Base-by-base conservation (phyloP, 2,888 invertebrate species). In the Pristionchus exspectatus region DNA sequence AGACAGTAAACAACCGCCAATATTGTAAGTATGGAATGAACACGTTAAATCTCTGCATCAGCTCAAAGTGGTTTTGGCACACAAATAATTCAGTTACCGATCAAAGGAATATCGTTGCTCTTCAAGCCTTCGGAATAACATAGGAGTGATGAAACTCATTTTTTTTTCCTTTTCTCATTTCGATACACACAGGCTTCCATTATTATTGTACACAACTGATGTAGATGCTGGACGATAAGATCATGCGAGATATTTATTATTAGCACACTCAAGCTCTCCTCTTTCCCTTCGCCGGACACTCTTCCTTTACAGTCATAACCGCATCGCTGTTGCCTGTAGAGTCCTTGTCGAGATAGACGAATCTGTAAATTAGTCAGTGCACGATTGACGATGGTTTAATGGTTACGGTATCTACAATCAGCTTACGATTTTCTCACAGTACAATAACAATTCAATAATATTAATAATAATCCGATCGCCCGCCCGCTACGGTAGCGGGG, bases 11-110 rank as follows among this genome's bases (percentile, higher is more conserved):
- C 81, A 81, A 50, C 81, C 24, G 21, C 24, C n/a, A 54, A n/a
- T 81, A 44, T 27, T 81, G 81, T 81, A 81, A 81, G 81, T 81
- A 81, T 81, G 81, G 81, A 50, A 81, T 81, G 81, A 81, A 81
- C 81, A 81, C 50, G 81, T 81, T 81, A 50, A 50, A 50, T 50
- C 44, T 50, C 44, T 81, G 50, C 27, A 38, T 77, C 74, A 21
- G 12, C 2, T 30, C 14, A 9, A n/a, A 27, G 27, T 69, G 27
- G 27, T 14, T 27, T 24, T 69, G n/a, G 27, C 30, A 69, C 44
- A 44, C 9, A 3, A 3, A 44, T 44, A 44, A 44, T 44, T 44
- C 9, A 44, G 44, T 44, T 5, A 44, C 44, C 3, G 3, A 44
- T 44, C 44, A 44, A 44, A 44, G 9, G 4, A 44, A 44, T 5